These are phyloP conservation scores for Trichonephila inaurata DNA, from an alignment of 1,140 invertebrate genomes.

Conservation along the genomic window DNA sequence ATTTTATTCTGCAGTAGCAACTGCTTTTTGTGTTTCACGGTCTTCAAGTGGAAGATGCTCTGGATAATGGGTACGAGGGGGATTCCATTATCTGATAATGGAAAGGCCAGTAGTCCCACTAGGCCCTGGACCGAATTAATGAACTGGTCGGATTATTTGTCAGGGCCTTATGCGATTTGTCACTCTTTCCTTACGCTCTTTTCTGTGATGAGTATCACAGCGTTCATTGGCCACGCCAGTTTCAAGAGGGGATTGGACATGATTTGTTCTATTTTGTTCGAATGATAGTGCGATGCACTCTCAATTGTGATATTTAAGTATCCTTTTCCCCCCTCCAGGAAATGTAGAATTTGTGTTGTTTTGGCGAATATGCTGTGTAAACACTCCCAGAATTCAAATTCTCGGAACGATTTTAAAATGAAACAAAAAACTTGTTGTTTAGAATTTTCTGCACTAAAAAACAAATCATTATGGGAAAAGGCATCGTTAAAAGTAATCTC, in stretches of 20 bases:
- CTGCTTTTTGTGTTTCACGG: constrained; percentile 32
- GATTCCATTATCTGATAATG: constrained; percentile 52
- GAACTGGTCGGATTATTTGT: constrained; percentile 49
- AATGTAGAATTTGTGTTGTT: not conserved
- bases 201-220: not conserved
- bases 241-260: not conserved
- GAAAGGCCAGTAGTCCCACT: not conserved
- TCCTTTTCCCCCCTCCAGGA: too few relatives aligned
- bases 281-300: not conserved
- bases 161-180: constrained; percentile 52
- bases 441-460: not conserved
- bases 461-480: not conserved
- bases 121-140: constrained; percentile 33
- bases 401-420: not conserved
- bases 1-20: constrained; percentile 26
- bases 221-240: not conserved
- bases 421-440: not conserved
- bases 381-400: not conserved
- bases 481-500: too few relatives aligned
- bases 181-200: not conserved
- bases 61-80: constrained; percentile 39
- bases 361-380: not conserved
- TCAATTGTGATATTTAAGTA: not conserved
- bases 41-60: constrained; percentile 36
- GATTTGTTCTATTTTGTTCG: not conserved